A percentile compares a stretch with the other conserved stretches of the same genome.
These are phyloP conservation scores for Serilophus lunatus DNA, from an alignment of 2,113 vertebrate species.

Conservation along the genomic window DNA sequence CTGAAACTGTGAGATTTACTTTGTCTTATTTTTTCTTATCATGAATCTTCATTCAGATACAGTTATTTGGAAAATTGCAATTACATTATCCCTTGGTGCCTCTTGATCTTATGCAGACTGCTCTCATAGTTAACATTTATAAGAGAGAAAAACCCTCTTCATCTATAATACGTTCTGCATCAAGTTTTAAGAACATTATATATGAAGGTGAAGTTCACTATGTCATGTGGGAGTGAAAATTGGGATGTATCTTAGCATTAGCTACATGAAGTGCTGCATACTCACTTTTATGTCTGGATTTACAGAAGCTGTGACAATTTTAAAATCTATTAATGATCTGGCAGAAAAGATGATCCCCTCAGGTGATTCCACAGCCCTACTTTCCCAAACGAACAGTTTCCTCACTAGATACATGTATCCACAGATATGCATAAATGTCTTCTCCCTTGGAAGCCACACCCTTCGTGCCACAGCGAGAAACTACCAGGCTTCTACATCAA, in stretches of 20 bases:
- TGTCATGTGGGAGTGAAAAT: not conserved
- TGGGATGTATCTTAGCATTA: not conserved
- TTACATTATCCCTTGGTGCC: conserved; percentile 54
- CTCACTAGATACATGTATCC: not conserved
- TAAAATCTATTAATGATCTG: not conserved
- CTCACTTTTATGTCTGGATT: not conserved
- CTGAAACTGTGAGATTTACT: conserved; percentile 53
- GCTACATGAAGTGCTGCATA: not conserved
- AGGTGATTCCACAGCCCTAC: not conserved
- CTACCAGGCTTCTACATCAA: not conserved
- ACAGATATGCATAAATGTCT: accelerated
- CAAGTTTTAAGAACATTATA: conserved; percentile 35
- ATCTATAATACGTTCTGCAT: conserved; percentile 37
- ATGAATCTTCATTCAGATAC: conserved; percentile 53
- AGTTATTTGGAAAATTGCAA: conserved; percentile 61
- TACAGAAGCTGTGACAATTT: not conserved
- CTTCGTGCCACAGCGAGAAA: not conserved
- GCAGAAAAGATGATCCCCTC: not conserved
- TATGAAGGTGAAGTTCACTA: conserved; percentile 2
- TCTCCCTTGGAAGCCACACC: not conserved
- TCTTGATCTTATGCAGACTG: conserved; percentile 56
- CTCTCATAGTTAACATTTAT: conserved; percentile 60
- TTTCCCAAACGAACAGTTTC: not conserved
- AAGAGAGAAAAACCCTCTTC: conserved; percentile 35
- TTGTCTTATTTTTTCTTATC: conserved; percentile 51